Percentiles rank a stretch among this genome's conserved stretches.
Conservation (phyloP, 2,113 vertebrate genomes). For the Daubentonia madagascariensis region DNA sequence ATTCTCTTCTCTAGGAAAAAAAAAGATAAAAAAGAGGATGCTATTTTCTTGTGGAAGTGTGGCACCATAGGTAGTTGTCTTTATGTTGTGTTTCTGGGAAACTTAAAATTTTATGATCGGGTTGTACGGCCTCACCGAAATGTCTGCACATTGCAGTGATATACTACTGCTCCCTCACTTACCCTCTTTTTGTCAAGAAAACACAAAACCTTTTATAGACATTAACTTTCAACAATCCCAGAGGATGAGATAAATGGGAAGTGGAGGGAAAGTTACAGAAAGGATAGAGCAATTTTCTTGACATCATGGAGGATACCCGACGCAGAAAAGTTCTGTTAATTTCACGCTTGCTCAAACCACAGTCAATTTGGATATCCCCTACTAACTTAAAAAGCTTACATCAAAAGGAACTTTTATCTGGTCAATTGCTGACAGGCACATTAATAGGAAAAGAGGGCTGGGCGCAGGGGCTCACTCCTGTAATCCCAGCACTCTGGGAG, state of each 20-base stretch:
- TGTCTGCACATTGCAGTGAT: slow-evolving; percentile 34
- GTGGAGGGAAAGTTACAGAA: background rate
- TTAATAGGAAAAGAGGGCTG: background rate
- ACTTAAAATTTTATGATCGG: slow-evolving; percentile 65
- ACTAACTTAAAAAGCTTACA: background rate
- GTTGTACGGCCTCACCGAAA: slow-evolving; percentile 32
- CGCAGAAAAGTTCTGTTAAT: slow-evolving; percentile 7
- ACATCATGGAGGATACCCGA: background rate
- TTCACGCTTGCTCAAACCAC: background rate
- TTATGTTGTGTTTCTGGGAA: slow-evolving; percentile 60
- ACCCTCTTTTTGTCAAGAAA: slow-evolving; percentile 41
- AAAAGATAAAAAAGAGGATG: background rate
- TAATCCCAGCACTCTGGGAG: no score
- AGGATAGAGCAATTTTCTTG: background rate
- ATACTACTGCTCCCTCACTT: slow-evolving; percentile 39
- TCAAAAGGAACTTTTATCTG: slow-evolving; percentile 32
- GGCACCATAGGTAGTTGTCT: background rate
- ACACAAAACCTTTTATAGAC: slow-evolving; percentile 55
- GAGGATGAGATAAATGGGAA: slow-evolving; percentile 48
- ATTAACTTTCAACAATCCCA: slow-evolving; percentile 45
- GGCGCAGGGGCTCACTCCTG: no score
- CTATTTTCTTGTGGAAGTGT: background rate
- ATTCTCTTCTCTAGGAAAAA: background rate
- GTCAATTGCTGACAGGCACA: background rate
- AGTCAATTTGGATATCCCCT: background rate